Evolutionary conservation across 2,797 vertebrate genomes (phyloP).

Genomic region (Alosa sapidissima): DNA sequence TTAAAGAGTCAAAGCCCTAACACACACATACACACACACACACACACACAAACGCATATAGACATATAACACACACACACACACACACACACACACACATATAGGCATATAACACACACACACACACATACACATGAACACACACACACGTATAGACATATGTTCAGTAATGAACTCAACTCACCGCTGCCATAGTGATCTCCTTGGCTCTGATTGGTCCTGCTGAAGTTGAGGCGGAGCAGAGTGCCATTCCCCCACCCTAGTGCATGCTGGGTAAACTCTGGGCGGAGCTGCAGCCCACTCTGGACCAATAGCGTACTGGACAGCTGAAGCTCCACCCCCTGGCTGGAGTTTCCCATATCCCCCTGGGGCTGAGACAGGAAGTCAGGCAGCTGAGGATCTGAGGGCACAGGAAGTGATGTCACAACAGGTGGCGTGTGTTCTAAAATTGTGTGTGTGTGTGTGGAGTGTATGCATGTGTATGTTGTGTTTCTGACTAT

Average conservation of each 20-base stretch:
- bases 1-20: too few species aligned
- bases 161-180: neutral
- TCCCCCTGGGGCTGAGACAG: slow-evolving; percentile 59
- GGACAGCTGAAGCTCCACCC: slow-evolving; percentile 71
- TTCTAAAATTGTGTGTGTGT: neutral
- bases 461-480: neutral
- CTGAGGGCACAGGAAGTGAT: slow-evolving; percentile 57
- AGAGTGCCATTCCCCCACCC: slow-evolving; percentile 81
- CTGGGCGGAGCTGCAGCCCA: slow-evolving; percentile 66
- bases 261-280: slow-evolving; percentile 68
- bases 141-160: too few species aligned
- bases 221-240: slow-evolving; percentile 73
- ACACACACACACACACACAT: too few species aligned
- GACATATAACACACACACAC: too few species aligned
- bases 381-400: slow-evolving; percentile 71
- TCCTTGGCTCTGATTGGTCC: slow-evolving; percentile 59
- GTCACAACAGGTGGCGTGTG: neutral
- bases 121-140: too few species aligned
- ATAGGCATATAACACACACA: too few species aligned
- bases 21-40: too few species aligned
- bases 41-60: too few species aligned
- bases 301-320: slow-evolving; percentile 78
- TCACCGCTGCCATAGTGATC: slow-evolving; percentile 66
- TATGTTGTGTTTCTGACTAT: neutral
- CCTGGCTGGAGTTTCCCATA: slow-evolving; percentile 64